Percentiles rank a stretch among this genome's conserved stretches.
Evolutionary conservation across 2,113 vertebrate species (phyloP).

Genomic region (Vidua macroura): DNA sequence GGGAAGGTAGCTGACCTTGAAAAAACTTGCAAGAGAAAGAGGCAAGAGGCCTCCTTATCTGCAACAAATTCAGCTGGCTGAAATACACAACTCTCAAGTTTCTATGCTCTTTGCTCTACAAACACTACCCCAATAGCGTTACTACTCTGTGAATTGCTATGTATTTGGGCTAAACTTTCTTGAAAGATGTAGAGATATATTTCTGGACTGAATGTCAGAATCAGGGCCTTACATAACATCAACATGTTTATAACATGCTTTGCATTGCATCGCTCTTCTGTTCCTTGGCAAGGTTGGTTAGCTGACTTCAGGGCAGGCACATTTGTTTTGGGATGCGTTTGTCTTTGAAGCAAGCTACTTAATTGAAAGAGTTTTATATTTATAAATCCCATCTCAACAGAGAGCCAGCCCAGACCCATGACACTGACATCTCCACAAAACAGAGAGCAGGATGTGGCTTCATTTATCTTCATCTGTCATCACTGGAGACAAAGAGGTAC

Average conservation of each 20-base stretch:
- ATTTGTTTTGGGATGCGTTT: background rate
- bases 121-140: background rate
- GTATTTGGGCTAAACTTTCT: background rate
- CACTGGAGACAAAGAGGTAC: background rate
- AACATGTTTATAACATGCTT: background rate
- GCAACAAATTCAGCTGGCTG: background rate
- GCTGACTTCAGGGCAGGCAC: background rate
- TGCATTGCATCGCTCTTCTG: background rate
- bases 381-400: background rate
- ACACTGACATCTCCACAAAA: background rate
- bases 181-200: background rate
- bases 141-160: background rate
- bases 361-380: background rate
- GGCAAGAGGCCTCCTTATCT: background rate
- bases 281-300: background rate
- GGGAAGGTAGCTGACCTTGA: background rate
- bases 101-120: background rate
- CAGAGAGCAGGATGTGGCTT: background rate
- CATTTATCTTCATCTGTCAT: background rate
- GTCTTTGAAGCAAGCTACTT: background rate
- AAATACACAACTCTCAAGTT: background rate
- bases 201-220: slow-evolving; percentile 3
- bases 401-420: background rate
- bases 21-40: background rate
- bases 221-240: background rate